A percentile compares a stretch with the other conserved stretches of the same genome.
Evolutionary conservation across 2,113 vertebrate species (phyloP).

Genomic region (Ophthalmolycus amberensis): DNA sequence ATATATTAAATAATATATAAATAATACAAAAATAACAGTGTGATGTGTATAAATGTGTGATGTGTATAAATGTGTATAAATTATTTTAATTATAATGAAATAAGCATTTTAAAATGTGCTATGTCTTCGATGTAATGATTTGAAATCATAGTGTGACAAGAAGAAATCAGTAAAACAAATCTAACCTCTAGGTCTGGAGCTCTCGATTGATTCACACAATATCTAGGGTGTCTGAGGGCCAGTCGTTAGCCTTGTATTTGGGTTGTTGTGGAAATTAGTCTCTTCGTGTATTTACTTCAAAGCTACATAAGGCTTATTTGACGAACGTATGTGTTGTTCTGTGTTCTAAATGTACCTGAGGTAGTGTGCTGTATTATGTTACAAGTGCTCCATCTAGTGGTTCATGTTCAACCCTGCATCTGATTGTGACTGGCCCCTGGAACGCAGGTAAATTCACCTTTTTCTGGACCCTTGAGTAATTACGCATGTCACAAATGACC

Average conservation of each 20-base stretch:
- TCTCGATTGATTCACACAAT: too few relatives aligned
- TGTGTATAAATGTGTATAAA: too few relatives aligned
- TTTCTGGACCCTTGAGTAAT: neutral
- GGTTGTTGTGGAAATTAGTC: neutral
- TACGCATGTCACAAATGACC: neutral
- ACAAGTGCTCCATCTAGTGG: conserved; percentile 61
- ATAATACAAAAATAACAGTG: neutral
- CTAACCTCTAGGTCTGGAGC: too few relatives aligned
- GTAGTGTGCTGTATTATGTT: conserved; percentile 5
- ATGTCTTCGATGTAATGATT: too few relatives aligned
- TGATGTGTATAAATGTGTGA: too few relatives aligned
- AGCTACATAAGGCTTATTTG: neutral
- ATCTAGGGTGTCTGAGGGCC: neutral
- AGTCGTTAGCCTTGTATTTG: neutral
- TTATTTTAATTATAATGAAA: too few relatives aligned
- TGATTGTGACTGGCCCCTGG: neutral
- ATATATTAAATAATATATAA: neutral
- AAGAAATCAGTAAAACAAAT: too few relatives aligned
- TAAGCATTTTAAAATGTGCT: too few relatives aligned
- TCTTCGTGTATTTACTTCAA: neutral
- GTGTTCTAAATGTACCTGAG: neutral
- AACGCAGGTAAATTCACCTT: neutral
- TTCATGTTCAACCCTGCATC: neutral
- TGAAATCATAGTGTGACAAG: too few relatives aligned
- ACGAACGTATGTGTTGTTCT: too few relatives aligned